Evolutionary conservation across 2,888 invertebrate genomes (phyloP).

Genomic region (Isoperla grammatica): DNA sequence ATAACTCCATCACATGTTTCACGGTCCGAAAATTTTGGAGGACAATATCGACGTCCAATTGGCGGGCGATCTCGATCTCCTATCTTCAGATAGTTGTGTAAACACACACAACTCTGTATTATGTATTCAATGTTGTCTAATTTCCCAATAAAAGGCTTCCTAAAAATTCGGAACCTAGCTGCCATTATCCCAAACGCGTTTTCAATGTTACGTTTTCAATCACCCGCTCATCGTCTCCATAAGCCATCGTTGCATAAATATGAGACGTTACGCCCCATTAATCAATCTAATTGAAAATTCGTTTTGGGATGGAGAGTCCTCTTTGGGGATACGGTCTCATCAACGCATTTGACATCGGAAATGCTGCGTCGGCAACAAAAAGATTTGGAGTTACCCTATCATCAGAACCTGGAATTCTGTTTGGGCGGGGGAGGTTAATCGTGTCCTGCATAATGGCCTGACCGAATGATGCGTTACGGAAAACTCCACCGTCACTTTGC

Average conservation of each 20-base stretch:
- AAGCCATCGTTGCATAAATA: too few species aligned
- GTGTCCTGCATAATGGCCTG: not conserved
- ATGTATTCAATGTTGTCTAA: not conserved
- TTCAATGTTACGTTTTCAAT: not conserved
- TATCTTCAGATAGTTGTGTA: not conserved
- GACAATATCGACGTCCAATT: not conserved
- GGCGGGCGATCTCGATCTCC: not conserved
- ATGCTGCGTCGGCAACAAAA: not conserved
- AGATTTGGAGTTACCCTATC: not conserved
- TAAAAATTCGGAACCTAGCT: not conserved
- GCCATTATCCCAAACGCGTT: not conserved
- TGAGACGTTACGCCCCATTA: too few species aligned
- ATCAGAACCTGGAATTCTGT: not conserved
- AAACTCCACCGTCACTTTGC: constrained; percentile 22
- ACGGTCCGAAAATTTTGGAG: not conserved
- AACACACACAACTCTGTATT: not conserved
- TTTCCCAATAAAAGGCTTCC: not conserved
- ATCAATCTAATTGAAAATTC: constrained; percentile 32
- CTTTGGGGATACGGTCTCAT: constrained; percentile 3
- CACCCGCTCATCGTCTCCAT: too few species aligned
- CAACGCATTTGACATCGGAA: not conserved
- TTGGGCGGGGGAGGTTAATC: not conserved
- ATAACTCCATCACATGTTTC: not conserved
- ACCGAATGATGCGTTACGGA: constrained; percentile 12
- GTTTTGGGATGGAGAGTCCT: constrained; percentile 6